phyloP scores from a whole-genome alignment of 2,797 vertebrate genomes.

The Neosilurus hyrtlii region DNA sequence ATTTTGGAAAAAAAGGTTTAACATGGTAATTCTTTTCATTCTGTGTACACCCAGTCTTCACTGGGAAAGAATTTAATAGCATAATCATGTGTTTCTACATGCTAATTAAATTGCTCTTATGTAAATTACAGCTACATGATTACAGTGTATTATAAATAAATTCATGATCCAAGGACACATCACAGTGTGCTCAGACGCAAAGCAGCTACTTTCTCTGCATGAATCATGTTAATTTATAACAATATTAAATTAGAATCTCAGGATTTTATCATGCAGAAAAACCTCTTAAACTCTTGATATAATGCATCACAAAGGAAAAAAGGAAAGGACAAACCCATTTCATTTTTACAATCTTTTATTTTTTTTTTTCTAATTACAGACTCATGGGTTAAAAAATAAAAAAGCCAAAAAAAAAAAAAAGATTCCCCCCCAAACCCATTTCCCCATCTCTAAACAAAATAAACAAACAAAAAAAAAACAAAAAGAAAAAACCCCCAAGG shows the following conservation, averaged over 20 bases:
- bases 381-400: constrained; percentile 83
- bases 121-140: background rate
- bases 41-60: background rate
- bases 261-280: background rate
- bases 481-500: constrained; percentile 40
- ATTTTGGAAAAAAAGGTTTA: background rate
- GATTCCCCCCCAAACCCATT: constrained; percentile 64
- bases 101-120: background rate
- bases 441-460: constrained; percentile 45
- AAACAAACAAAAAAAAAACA: constrained; percentile 39
- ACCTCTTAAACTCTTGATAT: background rate
- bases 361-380: constrained; percentile 76
- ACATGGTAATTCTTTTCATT: background rate
- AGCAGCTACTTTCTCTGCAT: background rate
- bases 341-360: constrained; percentile 82
- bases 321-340: constrained; percentile 51
- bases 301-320: background rate
- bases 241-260: background rate
- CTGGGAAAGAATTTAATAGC: background rate
- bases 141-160: background rate
- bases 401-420: constrained; percentile 77
- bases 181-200: background rate
- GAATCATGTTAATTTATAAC: background rate
- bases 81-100: background rate
- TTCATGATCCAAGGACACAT: background rate